These are phyloP conservation scores for Thereva nobilitata DNA, from an alignment of 2,888 invertebrate genomes.

Conservation along the genomic window DNA sequence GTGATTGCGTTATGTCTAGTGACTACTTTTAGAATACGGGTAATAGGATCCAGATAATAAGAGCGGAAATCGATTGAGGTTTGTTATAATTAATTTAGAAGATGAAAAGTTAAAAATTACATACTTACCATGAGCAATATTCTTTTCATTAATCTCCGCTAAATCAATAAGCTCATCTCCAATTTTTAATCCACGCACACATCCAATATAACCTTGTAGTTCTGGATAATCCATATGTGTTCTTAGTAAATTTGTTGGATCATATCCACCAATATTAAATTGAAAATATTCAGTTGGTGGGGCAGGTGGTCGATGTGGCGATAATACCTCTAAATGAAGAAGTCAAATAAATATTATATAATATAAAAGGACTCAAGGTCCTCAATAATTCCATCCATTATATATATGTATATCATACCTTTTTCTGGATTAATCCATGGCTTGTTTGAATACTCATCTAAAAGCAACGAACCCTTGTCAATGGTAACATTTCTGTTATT, in stretches of 20 bases:
- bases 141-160: conserved; percentile 70
- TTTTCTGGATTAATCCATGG: conserved; percentile 85
- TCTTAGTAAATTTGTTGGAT: conserved; percentile 71
- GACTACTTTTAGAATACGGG: too few species aligned
- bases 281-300: conserved; percentile 89
- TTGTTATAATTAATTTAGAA: neutral
- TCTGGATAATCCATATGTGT: conserved; percentile 60
- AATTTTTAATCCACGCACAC: conserved; percentile 84
- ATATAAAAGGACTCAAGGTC: neutral
- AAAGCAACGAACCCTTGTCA: conserved; percentile 68
- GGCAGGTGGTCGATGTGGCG: conserved; percentile 85
- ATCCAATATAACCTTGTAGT: conserved; percentile 81
- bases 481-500: conserved; percentile 76
- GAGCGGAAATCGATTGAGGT: too few species aligned
- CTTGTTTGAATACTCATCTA: conserved; percentile 79
- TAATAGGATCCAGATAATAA: too few species aligned
- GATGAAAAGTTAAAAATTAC: neutral
- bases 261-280: conserved; percentile 84
- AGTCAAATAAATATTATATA: conserved; percentile 4
- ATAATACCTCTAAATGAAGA: conserved; percentile 71
- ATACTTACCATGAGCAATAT: conserved; percentile 69
- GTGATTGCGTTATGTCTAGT: too few species aligned
- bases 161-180: conserved; percentile 79
- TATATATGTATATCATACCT: conserved; percentile 60
- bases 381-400: neutral